A percentile compares a stretch with the other conserved stretches of the same genome.
Evolutionary conservation across 2,888 invertebrate species (phyloP).

Genomic region (Neocrepidodera transversa): DNA sequence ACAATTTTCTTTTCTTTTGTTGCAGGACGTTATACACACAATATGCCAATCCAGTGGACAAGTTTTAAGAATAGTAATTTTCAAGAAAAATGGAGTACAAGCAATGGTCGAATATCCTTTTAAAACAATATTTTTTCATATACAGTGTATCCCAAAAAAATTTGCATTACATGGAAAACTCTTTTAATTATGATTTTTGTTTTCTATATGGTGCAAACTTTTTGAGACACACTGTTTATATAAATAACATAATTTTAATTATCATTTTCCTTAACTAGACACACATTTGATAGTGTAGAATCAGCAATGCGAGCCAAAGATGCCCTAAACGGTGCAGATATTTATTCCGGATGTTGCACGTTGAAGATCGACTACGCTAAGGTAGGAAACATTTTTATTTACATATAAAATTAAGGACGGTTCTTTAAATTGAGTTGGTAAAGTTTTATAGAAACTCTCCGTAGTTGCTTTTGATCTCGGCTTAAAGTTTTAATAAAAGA

Average conservation of each 20-base stretch:
- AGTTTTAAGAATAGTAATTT: conserved; percentile 96
- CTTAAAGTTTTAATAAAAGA: no score
- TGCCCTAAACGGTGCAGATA: conserved; percentile 96
- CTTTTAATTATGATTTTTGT: conserved; percentile 1
- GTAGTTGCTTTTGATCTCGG: no score
- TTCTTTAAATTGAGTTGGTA: no score
- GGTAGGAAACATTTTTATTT: conserved; percentile 68
- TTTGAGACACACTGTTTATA: no score
- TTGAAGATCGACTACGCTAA: conserved; percentile 99
- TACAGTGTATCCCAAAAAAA: background rate
- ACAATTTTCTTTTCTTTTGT: conserved; percentile 65
- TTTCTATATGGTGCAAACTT: background rate
- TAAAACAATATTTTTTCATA: conserved; percentile 48
- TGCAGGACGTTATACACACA: conserved; percentile 97
- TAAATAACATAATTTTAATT: no score
- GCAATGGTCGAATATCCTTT: conserved; percentile 99
- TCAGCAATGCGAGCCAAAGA: conserved; percentile 94
- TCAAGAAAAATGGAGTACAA: conserved; percentile 98
- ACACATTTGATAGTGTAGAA: conserved; percentile 91
- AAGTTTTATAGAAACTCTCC: no score
- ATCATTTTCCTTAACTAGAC: conserved; percentile 26
- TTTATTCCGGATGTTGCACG: conserved; percentile 99
- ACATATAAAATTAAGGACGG: background rate
- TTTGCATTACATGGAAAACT: no score
- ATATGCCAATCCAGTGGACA: conserved; percentile 95